Evolutionary conservation across 2,113 vertebrate species (phyloP).

Genomic region (Syngnathoides biaculeatus): DNA sequence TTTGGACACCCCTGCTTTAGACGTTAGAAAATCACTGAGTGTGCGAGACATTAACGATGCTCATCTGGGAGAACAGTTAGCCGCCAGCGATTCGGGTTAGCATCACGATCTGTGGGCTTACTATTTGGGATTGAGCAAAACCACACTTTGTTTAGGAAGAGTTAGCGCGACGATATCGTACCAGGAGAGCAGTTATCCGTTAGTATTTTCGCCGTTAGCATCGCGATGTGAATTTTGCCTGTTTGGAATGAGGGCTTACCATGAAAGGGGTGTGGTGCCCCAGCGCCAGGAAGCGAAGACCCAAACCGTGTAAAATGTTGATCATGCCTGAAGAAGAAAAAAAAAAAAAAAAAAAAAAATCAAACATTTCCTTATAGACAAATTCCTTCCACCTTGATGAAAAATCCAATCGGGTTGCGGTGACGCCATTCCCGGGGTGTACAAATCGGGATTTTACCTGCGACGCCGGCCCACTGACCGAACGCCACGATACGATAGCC

Average conservation of each 20-base stretch:
- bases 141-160: neutral
- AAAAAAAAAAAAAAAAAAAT: too few relatives aligned
- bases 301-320: conserved; percentile 93
- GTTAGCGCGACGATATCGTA: neutral
- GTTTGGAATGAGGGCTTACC: conserved; percentile 70
- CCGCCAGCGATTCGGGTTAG: neutral
- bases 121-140: too few relatives aligned
- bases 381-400: too few relatives aligned
- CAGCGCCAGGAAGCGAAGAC: conserved; percentile 89
- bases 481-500: conserved; percentile 92
- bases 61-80: neutral
- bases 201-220: neutral
- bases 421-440: neutral
- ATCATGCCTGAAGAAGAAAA: conserved; percentile 86
- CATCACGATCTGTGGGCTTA: neutral
- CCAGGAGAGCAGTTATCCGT: neutral
- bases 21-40: too few relatives aligned
- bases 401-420: neutral
- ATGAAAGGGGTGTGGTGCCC: conserved; percentile 97
- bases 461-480: conserved; percentile 96
- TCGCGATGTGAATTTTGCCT: neutral
- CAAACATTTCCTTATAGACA: too few relatives aligned
- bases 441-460: conserved; percentile 74
- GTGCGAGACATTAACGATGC: too few relatives aligned
- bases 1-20: too few relatives aligned